Base-by-base conservation (phyloP, 2,888 invertebrate species). In the Pseudococcus longispinus region DNA sequence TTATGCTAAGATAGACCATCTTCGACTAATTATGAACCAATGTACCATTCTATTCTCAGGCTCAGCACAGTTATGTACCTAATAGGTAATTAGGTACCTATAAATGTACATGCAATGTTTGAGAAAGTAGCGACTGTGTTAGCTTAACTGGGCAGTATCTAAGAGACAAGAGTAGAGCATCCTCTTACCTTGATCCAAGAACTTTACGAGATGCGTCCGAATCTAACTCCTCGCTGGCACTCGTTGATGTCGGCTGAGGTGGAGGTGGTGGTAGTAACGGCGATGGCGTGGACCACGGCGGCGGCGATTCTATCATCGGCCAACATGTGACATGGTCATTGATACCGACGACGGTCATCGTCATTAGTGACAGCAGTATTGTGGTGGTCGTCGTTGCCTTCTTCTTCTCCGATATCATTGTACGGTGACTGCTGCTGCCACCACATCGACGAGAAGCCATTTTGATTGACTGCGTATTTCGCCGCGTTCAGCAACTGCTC, bases 131-230 rank as follows among this genome's bases (percentile, higher is more conserved):
- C n/a, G n/a, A n/a, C n/a, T n/a, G n/a, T n/a, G n/a, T n/a, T n/a
- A n/a, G n/a, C n/a, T n/a, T n/a, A n/a, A n/a, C n/a, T n/a, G n/a
- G n/a, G n/a, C n/a, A n/a, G n/a, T n/a, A n/a, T n/a, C n/a, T n/a
- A n/a, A n/a, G n/a, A n/a, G n/a, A n/a, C n/a, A n/a, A n/a, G 18
- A 42, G 3, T 15, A 82, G 20, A 32, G 44, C 15, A 13, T 80
- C 3, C 23, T 89, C 90, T 91, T 91, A 93, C 93, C 93, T 93
- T 88, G 93, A 93, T 89, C 93, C 93, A 88, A 93, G 91, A 88
- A 93, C 92, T 91, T 92, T 93, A 90, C 93, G 92, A 83, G 93
- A 92, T 88, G 91, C 90, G 88, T 92, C 92, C 46, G 87, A 88
- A 44, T 88, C 88, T n/a, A 80, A 84, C 55, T 88, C 88, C 23